phyloP scores from a whole-genome alignment of 2,113 vertebrate genomes.

The Triplophysa dalaica region DNA sequence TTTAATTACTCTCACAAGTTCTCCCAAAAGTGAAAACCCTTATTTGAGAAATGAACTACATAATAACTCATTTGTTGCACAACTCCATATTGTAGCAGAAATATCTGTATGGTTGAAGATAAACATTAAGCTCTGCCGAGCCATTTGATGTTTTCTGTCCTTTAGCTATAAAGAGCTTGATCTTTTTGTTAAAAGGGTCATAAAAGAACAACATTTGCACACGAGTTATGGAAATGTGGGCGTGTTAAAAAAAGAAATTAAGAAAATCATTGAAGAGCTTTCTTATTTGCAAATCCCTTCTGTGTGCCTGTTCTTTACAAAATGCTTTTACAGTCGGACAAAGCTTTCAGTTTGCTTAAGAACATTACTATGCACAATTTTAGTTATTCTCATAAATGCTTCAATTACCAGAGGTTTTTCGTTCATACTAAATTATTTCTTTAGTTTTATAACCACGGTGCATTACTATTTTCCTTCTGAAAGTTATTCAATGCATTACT shows the following conservation, averaged over 20 bases:
- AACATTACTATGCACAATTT: slow-evolving; percentile 29
- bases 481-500: background rate
- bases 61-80: slow-evolving; percentile 2
- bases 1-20: background rate
- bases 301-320: background rate
- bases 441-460: background rate
- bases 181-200: slow-evolving; percentile 30
- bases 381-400: slow-evolving; percentile 32
- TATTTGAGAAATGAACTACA: background rate
- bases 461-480: background rate
- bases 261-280: background rate
- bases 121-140: slow-evolving; percentile 1
- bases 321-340: slow-evolving; percentile 20
- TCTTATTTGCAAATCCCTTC: background rate
- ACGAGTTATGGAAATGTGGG: slow-evolving; percentile 6
- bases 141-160: slow-evolving; percentile 14
- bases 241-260: slow-evolving; percentile 7
- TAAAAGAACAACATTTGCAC: background rate
- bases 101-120: slow-evolving; percentile 18
- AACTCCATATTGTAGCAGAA: background rate
- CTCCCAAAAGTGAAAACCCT: background rate
- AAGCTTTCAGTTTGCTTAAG: background rate
- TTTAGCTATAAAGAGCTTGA: slow-evolving; percentile 15
- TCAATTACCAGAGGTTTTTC: slow-evolving; percentile 3
- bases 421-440: background rate